Conservation (phyloP, 1,140 invertebrate genomes). For the Temnothorax nylanderi region DNA sequence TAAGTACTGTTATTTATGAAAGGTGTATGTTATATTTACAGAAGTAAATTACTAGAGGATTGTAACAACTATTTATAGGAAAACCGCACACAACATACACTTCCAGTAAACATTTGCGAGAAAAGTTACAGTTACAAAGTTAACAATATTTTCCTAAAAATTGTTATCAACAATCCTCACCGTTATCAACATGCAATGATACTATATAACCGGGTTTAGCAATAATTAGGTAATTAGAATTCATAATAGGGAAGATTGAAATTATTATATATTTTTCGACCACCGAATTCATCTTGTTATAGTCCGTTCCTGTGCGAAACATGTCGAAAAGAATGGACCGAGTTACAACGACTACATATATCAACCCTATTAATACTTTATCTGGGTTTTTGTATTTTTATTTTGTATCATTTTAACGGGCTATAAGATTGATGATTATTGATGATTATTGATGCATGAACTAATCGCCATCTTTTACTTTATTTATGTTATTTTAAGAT, state of each 20-base stretch:
- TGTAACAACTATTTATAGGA: conserved; percentile 29
- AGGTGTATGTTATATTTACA: neutral
- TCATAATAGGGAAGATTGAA: neutral
- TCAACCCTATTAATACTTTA: neutral
- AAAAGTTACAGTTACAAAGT: neutral
- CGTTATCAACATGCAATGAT: conserved; percentile 27
- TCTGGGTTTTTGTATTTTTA: neutral
- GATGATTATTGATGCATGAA: conserved; percentile 4
- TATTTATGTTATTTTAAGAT: conserved; percentile 2
- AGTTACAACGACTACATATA: neutral
- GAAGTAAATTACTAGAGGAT: neutral
- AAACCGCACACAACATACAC: neutral
- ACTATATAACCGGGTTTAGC: conserved; percentile 6
- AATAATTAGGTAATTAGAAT: conserved; percentile 20
- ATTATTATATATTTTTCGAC: neutral
- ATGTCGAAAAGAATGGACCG: conserved; percentile 11
- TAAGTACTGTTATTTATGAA: conserved; percentile 12
- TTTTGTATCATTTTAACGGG: neutral
- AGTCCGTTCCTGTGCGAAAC: neutral
- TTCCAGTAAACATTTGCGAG: neutral
- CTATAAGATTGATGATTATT: conserved; percentile 27
- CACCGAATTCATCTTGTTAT: conserved; percentile 2
- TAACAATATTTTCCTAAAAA: conserved; percentile 45
- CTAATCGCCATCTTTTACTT: neutral
- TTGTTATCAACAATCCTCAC: neutral